A percentile compares a stretch with the other conserved stretches of the same genome.
Conservation (phyloP, 2,113 vertebrate genomes). For the Glaucomys volans region DNA sequence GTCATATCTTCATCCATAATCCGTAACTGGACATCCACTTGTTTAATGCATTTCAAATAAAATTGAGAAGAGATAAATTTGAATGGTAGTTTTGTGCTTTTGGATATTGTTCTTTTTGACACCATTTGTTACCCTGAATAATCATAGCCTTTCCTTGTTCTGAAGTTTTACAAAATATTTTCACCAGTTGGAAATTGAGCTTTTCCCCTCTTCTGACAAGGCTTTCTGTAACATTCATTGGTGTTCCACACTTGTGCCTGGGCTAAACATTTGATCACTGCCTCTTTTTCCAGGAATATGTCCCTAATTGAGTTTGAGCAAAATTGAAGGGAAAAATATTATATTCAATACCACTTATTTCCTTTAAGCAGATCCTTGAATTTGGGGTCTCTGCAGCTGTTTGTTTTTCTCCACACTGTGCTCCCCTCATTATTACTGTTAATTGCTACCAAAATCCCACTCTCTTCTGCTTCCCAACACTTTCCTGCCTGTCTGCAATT, state of each 20-base stretch:
- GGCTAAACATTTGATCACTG: background rate
- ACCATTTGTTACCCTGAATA: background rate
- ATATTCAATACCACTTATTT: background rate
- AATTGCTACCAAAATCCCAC: background rate
- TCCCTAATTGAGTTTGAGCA: background rate
- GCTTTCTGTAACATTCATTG: background rate
- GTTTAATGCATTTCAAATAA: background rate
- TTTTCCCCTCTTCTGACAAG: background rate
- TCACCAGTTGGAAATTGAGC: background rate
- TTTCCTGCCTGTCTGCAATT: background rate
- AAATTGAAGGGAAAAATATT: background rate
- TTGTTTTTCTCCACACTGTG: background rate
- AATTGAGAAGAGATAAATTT: background rate
- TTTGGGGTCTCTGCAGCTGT: background rate
- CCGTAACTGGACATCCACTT: background rate
- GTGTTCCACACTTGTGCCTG: background rate
- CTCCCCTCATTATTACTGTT: background rate
- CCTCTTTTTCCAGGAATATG: background rate
- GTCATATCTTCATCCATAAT: background rate
- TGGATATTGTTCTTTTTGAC: background rate
- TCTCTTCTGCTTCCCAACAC: background rate
- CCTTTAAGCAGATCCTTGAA: background rate
- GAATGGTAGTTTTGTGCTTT: background rate
- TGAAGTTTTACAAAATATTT: constrained; percentile 43
- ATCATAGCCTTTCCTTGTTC: constrained; percentile 11